Evolutionary conservation across 2,888 invertebrate species (phyloP).

Genomic region (Tipula vernalis): DNA sequence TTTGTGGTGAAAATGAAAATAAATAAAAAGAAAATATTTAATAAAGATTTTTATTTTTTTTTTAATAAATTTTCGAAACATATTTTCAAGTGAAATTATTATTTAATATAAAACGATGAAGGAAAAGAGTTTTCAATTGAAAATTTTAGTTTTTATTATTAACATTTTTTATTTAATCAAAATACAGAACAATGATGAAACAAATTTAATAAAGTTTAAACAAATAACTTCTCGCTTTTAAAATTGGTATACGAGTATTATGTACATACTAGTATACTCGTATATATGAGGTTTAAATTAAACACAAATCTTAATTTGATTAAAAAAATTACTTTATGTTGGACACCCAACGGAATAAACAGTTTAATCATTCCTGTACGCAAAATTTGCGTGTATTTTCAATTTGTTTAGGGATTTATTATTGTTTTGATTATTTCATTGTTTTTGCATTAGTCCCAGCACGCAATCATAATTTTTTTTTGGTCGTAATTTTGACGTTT

Average conservation of each 20-base stretch:
- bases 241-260: no score
- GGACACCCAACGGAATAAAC: background rate
- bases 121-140: slow-evolving; percentile 4
- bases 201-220: background rate
- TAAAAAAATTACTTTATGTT: background rate
- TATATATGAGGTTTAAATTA: no score
- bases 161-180: background rate
- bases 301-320: background rate
- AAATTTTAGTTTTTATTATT: background rate
- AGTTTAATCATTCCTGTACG: background rate
- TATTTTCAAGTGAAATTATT: background rate
- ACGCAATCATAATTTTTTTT: background rate
- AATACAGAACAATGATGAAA: background rate
- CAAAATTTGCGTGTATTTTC: background rate
- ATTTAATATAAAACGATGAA: background rate
- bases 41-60: background rate
- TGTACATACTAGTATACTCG: no score
- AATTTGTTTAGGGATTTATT: background rate
- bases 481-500: background rate
- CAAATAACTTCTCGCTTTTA: no score
- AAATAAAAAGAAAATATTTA: background rate
- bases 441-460: background rate
- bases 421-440: background rate
- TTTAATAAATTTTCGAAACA: background rate
- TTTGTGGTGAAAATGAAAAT: slow-evolving; percentile 4